Evolutionary conservation across 2,797 vertebrate genomes (phyloP).

Genomic region (Notolepis coatsorum): DNA sequence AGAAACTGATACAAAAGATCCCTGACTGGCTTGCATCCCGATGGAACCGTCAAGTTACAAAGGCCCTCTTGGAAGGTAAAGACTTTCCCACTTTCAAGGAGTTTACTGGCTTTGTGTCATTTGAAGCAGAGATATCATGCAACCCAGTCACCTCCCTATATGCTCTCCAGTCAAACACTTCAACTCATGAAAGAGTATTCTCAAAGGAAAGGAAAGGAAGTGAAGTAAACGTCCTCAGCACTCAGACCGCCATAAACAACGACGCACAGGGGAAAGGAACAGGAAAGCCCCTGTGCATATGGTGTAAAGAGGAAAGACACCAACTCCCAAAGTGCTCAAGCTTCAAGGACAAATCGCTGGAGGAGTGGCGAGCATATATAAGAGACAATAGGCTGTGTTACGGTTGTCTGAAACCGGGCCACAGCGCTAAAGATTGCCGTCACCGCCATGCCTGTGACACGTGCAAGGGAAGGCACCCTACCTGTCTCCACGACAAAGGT

Average conservation of each 20-base stretch:
- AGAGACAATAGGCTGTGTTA: constrained; percentile 42
- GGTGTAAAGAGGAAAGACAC: constrained; percentile 18
- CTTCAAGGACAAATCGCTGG: neutral
- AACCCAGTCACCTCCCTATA: constrained; percentile 3
- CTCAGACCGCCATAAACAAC: no score
- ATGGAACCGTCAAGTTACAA: constrained; percentile 9
- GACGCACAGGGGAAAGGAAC: constrained; percentile 4
- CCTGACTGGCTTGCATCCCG: neutral
- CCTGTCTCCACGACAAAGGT: constrained; percentile 26
- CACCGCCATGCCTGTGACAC: constrained; percentile 13
- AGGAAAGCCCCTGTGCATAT: neutral
- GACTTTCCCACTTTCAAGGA: constrained; percentile 7
- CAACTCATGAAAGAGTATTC: neutral
- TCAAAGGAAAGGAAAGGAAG: neutral
- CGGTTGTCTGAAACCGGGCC: constrained; percentile 28
- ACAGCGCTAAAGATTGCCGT: constrained; percentile 34
- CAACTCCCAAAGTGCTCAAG: neutral
- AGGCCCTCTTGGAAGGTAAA: neutral
- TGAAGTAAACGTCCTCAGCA: neutral
- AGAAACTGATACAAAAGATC: constrained; percentile 4
- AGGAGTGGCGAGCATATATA: constrained; percentile 1
- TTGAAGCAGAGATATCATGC: constrained; percentile 21
- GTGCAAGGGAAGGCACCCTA: constrained; percentile 32
- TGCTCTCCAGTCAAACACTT: neutral
- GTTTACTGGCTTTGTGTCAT: constrained; percentile 1